Evolutionary conservation across 1,140 invertebrate species (phyloP), one percentile per base, ranked within the genome.

Genomic region (Aphelinus atriplicis): DNA sequence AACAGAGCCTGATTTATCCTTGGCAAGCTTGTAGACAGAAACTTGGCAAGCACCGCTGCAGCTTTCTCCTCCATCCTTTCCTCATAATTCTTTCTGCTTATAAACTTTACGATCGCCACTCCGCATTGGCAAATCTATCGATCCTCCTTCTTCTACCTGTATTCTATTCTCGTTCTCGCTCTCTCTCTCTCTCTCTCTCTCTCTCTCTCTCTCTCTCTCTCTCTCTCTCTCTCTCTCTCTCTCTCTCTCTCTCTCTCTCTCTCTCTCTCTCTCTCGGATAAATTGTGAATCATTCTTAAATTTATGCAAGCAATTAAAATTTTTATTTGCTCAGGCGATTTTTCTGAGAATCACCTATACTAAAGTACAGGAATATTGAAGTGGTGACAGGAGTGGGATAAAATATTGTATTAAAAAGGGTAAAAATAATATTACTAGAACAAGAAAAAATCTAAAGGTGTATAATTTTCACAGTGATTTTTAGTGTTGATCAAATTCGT

Each of bases 51-150:
- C 43, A 48, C 60, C n/a, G 26, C 26, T 26, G 26, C 26, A 26
- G 26, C 26, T 26, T 26, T 26, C 26, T 26, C 26, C 26, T 26
- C 26, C 26, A 26, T 26, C 26, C 26, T 10, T 43, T 55, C 5
- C 6, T 26, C 61, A 43, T 63, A 60, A 61, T 57, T 68, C 63
- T 68, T 74, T 7, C 65, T 56, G 47, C 64, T 58, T 61, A 61
- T 73, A 73, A 67, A 67, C 64, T 73, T 73, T 53, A 7, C 47
- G 55, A 61, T 73, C 71, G 55, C 9, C 48, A 53, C 61, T 62
- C 60, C 61, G 63, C 51, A 71, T 71, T 61, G 58, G 60, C 68
- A 71, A 71, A 71, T 71, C 61, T 51, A 71, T 71, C 57, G 67
- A 69, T 55, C 56, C n/a, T 3, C 56, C 26, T 26, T 26, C 26